Evolutionary conservation across 1,140 invertebrate species (phyloP).

Genomic region (Meloidogyne hapla): DNA sequence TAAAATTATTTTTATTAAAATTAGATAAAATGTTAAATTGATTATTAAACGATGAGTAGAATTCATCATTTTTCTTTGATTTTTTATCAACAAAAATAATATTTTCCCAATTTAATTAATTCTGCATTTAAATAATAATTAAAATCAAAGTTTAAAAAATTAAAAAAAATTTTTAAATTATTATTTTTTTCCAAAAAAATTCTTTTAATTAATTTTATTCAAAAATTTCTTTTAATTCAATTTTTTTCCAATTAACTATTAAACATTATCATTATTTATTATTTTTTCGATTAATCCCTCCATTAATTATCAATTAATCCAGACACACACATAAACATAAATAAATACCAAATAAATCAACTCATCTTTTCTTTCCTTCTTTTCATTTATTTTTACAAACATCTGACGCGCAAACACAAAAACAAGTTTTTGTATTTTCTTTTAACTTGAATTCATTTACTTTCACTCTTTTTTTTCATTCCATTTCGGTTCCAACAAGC

Average conservation of each 20-base stretch:
- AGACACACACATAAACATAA: not conserved
- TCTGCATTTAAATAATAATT: too few species aligned
- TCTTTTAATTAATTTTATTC: too few species aligned
- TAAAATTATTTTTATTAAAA: too few species aligned
- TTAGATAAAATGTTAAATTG: too few species aligned
- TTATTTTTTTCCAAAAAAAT: too few species aligned
- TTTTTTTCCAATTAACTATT: not conserved
- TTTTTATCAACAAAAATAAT: too few species aligned
- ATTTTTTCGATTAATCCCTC: not conserved
- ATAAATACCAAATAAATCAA: slow-evolving; percentile 4
- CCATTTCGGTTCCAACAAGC: not conserved
- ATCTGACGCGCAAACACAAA: not conserved
- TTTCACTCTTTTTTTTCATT: not conserved
- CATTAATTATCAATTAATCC: slow-evolving; percentile 1
- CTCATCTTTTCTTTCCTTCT: not conserved
- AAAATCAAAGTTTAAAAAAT: too few species aligned
- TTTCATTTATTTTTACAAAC: slow-evolving; percentile 1
- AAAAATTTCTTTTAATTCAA: too few species aligned
- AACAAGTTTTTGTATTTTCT: slow-evolving; percentile 4
- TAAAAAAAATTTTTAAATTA: too few species aligned
- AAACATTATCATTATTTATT: not conserved
- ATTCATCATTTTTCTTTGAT: too few species aligned
- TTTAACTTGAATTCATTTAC: not conserved
- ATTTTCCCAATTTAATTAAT: too few species aligned
- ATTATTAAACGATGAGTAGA: too few species aligned